Conservation (phyloP, 2,797 vertebrate genomes). For the Scolopax rusticola region DNA sequence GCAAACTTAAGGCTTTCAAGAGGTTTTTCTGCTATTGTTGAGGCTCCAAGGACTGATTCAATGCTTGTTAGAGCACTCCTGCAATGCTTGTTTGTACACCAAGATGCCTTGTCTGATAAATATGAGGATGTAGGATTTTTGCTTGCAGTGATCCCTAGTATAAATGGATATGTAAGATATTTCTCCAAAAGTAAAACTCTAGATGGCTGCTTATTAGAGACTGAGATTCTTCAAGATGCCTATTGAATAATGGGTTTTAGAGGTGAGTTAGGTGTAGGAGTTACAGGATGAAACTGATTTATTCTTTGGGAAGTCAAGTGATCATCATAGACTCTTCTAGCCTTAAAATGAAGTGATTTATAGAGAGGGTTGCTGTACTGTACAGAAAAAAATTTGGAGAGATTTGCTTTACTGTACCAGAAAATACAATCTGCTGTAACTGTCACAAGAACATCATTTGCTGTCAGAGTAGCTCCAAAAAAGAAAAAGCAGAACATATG, state of each 20-base stretch:
- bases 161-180: not conserved
- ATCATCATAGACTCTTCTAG: not conserved
- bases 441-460: constrained; percentile 13
- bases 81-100: not conserved
- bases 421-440: constrained; percentile 43
- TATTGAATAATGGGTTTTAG: not conserved
- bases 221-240: not conserved
- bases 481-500: not conserved
- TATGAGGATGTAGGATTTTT: not conserved
- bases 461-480: not conserved
- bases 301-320: not conserved
- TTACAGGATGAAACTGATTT: not conserved
- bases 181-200: not conserved
- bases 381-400: not conserved
- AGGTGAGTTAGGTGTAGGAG: not conserved
- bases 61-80: not conserved
- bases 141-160: not conserved
- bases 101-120: not conserved
- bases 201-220: not conserved
- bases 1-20: not conserved
- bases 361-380: not conserved
- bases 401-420: not conserved
- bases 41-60: not conserved
- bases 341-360: constrained; percentile 3
- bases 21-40: not conserved